Evolutionary conservation across 2,888 invertebrate species (phyloP).

Genomic region (Isoperla grammatica): DNA sequence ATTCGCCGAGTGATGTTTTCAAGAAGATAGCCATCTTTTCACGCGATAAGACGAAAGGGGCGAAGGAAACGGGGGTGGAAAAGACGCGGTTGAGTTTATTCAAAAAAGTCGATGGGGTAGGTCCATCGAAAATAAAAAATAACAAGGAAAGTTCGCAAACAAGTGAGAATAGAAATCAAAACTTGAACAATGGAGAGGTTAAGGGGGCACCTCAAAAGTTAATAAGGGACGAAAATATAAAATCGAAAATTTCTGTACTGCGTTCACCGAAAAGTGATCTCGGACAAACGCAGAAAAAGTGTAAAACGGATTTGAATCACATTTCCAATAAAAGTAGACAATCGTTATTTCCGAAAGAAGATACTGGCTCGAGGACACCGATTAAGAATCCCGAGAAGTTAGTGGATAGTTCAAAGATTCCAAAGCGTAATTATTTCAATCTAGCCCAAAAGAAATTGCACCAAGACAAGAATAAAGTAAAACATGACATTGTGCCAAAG

Average conservation of each 20-base stretch:
- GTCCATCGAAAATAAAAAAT: too few relatives aligned
- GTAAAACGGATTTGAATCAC: background rate
- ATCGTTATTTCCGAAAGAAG: too few relatives aligned
- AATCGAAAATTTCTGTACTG: background rate
- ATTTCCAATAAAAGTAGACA: too few relatives aligned
- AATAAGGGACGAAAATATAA: too few relatives aligned
- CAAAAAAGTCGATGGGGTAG: background rate
- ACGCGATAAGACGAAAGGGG: constrained; percentile 15
- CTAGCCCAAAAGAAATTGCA: background rate
- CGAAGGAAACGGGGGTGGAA: constrained; percentile 29
- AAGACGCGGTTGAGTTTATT: constrained; percentile 29
- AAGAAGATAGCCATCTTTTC: constrained; percentile 38
- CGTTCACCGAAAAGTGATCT: background rate
- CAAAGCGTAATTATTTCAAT: constrained; percentile 7
- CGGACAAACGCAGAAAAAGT: constrained; percentile 10
- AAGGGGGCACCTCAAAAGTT: too few relatives aligned
- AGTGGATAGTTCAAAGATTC: background rate
- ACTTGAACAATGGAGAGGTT: too few relatives aligned
- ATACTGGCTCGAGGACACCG: background rate
- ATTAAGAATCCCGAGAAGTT: background rate
- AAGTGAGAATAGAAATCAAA: too few relatives aligned
- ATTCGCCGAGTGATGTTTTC: constrained; percentile 34
- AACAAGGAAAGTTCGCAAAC: too few relatives aligned
- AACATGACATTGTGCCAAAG: background rate
- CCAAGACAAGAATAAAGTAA: background rate